phyloP scores from a whole-genome alignment of 92 coral and sea anemone species.

The Zoanthus sansibaricus region DNA sequence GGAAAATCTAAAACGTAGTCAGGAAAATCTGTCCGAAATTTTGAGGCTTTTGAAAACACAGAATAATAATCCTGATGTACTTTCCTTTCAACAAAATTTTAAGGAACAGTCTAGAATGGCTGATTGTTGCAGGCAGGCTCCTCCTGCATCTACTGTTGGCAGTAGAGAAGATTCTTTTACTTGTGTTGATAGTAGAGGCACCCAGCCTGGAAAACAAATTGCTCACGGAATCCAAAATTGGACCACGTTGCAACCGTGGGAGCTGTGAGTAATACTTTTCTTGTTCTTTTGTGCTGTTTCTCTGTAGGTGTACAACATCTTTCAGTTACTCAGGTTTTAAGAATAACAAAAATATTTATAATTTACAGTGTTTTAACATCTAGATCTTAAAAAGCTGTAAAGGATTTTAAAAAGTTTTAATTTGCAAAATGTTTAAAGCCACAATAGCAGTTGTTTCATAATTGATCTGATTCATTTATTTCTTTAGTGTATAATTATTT shows the following conservation, averaged over 20 bases:
- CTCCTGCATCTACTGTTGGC: not conserved
- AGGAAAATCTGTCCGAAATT: conserved; percentile 82
- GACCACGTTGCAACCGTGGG: conserved; percentile 11
- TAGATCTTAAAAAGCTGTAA: too few relatives aligned
- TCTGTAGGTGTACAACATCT: not conserved
- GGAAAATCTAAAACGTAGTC: conserved; percentile 68
- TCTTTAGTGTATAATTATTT: too few relatives aligned
- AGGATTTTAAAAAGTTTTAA: too few relatives aligned
- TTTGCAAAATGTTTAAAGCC: too few relatives aligned
- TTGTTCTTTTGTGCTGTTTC: not conserved
- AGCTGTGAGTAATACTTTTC: conserved; percentile 9
- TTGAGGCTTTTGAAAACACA: conserved; percentile 68
- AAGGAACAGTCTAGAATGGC: not conserved
- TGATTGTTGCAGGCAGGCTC: not conserved
- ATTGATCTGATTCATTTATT: too few relatives aligned
- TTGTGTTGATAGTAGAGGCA: not conserved
- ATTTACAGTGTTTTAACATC: too few relatives aligned
- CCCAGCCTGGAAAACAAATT: not conserved
- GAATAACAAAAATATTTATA: too few relatives aligned
- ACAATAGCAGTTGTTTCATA: too few relatives aligned
- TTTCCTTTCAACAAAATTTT: conserved; percentile 9
- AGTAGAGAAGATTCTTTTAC: not conserved
- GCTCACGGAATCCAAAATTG: not conserved
- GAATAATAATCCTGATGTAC: conserved; percentile 28
- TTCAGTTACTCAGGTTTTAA: too few relatives aligned